These are phyloP conservation scores for Sebastes oblongus DNA, from an alignment of 2,797 vertebrate species.

Conservation along the genomic window DNA sequence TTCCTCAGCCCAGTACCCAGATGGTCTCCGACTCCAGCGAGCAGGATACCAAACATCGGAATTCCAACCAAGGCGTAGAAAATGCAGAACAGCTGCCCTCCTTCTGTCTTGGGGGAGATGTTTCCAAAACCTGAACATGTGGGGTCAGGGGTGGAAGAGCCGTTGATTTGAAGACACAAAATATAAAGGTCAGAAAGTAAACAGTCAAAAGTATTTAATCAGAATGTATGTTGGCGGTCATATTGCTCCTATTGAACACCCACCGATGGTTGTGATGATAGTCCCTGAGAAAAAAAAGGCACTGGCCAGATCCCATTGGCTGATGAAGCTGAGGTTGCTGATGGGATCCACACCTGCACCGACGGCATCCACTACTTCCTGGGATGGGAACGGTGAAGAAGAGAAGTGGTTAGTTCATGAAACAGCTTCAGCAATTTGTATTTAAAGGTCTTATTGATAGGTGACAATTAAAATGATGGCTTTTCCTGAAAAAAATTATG, in stretches of 20 bases:
- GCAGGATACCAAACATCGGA: slow-evolving; percentile 89
- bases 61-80: slow-evolving; percentile 92
- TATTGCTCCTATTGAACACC: slow-evolving; percentile 7
- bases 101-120: slow-evolving; percentile 88
- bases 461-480: rapidly evolving
- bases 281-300: slow-evolving; percentile 95
- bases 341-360: slow-evolving; percentile 83
- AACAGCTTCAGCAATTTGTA: neutral
- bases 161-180: neutral
- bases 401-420: neutral
- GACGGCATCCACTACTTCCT: slow-evolving; percentile 85
- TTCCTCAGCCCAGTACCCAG: slow-evolving; percentile 88
- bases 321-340: slow-evolving; percentile 78
- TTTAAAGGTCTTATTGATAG: too few species aligned
- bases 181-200: neutral
- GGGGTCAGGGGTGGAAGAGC: slow-evolving; percentile 2
- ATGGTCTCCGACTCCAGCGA: slow-evolving; percentile 91
- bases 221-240: neutral
- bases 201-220: neutral
- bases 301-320: slow-evolving; percentile 89
- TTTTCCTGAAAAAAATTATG: too few species aligned
- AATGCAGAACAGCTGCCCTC: slow-evolving; percentile 91
- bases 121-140: slow-evolving; percentile 88
- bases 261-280: slow-evolving; percentile 94
- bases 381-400: slow-evolving; percentile 25